Evolutionary conservation across 2,888 invertebrate genomes (phyloP).

Genomic region (Ectobius pallidus): DNA sequence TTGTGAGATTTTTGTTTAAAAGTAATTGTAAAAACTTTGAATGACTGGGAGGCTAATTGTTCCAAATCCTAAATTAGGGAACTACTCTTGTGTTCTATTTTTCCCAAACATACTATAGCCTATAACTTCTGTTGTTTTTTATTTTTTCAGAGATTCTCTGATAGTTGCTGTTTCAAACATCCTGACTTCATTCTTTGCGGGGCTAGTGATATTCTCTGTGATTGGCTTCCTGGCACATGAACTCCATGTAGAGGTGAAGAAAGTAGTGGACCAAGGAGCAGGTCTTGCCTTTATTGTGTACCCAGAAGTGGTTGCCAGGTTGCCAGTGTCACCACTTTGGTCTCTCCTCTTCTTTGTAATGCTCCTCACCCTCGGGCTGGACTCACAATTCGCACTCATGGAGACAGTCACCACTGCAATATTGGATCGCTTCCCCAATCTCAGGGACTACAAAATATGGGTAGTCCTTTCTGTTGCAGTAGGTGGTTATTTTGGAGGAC

Average conservation of each 20-base stretch:
- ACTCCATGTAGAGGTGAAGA: slow-evolving; percentile 69
- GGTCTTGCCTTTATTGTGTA: slow-evolving; percentile 86
- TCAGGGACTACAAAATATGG: slow-evolving; percentile 51
- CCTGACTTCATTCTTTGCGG: slow-evolving; percentile 79
- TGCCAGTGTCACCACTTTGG: slow-evolving; percentile 83
- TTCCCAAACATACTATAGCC: too few relatives aligned
- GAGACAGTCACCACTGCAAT: slow-evolving; percentile 62
- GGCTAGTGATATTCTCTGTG: slow-evolving; percentile 80
- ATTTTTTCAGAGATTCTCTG: slow-evolving; percentile 68
- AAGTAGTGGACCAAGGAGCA: slow-evolving; percentile 77
- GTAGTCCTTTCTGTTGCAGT: slow-evolving; percentile 51
- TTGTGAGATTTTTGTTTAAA: too few relatives aligned
- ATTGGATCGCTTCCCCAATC: slow-evolving; percentile 57
- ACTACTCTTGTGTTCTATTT: too few relatives aligned
- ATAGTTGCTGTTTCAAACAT: slow-evolving; percentile 80
- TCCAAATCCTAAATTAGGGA: too few relatives aligned
- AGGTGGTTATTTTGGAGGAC: slow-evolving; percentile 52
- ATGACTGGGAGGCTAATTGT: too few relatives aligned
- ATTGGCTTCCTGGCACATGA: slow-evolving; percentile 83
- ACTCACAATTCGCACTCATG: slow-evolving; percentile 65
- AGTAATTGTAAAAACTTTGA: too few relatives aligned
- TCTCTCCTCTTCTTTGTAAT: slow-evolving; percentile 82
- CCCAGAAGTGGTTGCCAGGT: slow-evolving; percentile 77
- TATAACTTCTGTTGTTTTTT: too few relatives aligned
- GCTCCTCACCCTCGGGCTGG: slow-evolving; percentile 74